Conservation (phyloP, 1,140 invertebrate genomes). For the Stenopsyche tienmushanensis region DNA sequence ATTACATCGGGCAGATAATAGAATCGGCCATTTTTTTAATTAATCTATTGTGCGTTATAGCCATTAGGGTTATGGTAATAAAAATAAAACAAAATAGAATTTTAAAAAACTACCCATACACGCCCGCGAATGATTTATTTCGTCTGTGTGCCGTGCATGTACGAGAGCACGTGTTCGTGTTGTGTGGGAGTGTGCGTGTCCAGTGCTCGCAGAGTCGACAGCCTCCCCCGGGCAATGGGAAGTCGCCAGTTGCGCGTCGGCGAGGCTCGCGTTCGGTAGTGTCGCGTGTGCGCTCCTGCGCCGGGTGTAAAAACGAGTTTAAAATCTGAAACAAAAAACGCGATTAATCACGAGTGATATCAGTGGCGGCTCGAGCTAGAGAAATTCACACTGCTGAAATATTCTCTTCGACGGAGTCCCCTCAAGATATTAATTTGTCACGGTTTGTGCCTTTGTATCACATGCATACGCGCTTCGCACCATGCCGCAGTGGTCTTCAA, state of each 20-base stretch:
- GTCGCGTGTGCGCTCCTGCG: neutral
- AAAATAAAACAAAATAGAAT: too few species aligned
- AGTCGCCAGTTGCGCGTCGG: neutral
- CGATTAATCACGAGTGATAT: neutral
- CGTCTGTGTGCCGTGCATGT: too few species aligned
- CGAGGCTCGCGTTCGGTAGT: neutral
- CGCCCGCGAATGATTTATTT: too few species aligned
- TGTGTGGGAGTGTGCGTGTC: neutral
- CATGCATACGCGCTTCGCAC: constrained; percentile 3
- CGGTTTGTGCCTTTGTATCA: constrained; percentile 16
- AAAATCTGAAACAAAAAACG: neutral
- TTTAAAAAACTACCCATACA: too few species aligned
- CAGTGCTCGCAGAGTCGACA: neutral
- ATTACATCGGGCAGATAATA: too few species aligned
- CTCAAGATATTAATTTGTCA: constrained; percentile 10
- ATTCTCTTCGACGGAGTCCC: neutral
- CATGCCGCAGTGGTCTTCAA: too few species aligned
- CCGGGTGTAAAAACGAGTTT: neutral
- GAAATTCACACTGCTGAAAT: neutral
- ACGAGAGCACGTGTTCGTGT: too few species aligned
- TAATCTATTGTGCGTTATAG: too few species aligned
- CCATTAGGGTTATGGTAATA: too few species aligned
- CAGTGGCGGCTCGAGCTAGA: neutral
- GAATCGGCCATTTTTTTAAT: too few species aligned
- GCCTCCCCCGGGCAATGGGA: too few species aligned